phyloP scores from a whole-genome alignment of 2,888 invertebrate species.

The Eupithecia vulgata region DNA sequence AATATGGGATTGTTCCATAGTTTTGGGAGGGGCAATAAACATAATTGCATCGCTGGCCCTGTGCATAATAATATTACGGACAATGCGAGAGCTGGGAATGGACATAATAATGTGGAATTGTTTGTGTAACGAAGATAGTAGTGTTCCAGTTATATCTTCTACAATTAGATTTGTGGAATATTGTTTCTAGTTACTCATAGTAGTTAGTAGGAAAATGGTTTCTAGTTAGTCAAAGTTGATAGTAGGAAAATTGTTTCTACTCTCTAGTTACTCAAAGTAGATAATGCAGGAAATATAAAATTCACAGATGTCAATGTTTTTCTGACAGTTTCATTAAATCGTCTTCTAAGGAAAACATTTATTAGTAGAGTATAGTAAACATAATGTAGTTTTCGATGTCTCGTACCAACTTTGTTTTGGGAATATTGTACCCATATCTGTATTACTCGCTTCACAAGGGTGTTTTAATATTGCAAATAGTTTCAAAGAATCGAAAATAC shows the following conservation, averaged over 20 bases:
- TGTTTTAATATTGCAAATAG: background rate
- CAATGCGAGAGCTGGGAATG: conserved; percentile 36
- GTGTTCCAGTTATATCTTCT: background rate
- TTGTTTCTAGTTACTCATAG: background rate
- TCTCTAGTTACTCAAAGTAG: background rate
- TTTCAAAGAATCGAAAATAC: background rate
- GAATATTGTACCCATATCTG: background rate
- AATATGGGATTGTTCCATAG: conserved; percentile 31
- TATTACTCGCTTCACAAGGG: background rate
- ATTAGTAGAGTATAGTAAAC: too few species aligned
- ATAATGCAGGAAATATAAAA: background rate
- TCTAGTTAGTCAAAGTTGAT: too few species aligned
- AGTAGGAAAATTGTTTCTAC: background rate
- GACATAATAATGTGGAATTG: conserved; percentile 16
- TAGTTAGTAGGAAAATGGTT: background rate
- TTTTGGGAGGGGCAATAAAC: conserved; percentile 62
- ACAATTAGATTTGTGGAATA: background rate
- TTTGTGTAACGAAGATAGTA: conserved; percentile 1
- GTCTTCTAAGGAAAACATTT: background rate
- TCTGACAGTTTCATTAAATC: background rate
- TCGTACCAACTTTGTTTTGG: background rate
- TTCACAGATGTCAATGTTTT: background rate
- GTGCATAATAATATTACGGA: conserved; percentile 38
- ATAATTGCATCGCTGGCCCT: conserved; percentile 53
- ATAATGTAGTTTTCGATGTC: background rate